Conservation (phyloP, 2,113 vertebrate genomes). For the Leucopsar rothschildi region DNA sequence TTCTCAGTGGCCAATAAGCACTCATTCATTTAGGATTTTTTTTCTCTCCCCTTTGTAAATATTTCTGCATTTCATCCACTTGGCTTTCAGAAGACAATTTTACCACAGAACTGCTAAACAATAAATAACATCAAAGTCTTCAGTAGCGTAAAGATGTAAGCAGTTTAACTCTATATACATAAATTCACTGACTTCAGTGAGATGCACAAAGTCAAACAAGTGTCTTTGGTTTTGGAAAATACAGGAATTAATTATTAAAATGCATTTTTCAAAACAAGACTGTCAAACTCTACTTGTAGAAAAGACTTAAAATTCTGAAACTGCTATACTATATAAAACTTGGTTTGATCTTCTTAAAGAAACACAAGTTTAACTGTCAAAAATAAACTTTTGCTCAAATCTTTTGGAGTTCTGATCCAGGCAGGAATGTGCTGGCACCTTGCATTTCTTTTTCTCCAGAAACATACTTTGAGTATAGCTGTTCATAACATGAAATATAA, state of each 20-base stretch:
- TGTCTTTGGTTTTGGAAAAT: neutral
- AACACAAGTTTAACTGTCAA: neutral
- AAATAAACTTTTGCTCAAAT: neutral
- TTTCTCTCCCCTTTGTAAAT: neutral
- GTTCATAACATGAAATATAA: neutral
- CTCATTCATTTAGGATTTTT: neutral
- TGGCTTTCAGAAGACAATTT: slow-evolving; percentile 5
- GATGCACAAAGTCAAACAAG: neutral
- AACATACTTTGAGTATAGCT: neutral
- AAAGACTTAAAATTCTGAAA: slow-evolving; percentile 27
- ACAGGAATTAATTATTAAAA: slow-evolving; percentile 50
- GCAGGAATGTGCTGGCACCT: neutral
- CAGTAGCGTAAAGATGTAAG: neutral
- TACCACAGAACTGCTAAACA: neutral
- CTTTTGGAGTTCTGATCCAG: slow-evolving; percentile 17
- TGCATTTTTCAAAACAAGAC: slow-evolving; percentile 29
- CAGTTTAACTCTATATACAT: slow-evolving; percentile 5
- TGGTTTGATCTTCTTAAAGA: slow-evolving; percentile 15
- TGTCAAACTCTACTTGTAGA: slow-evolving; percentile 28
- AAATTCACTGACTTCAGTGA: slow-evolving; percentile 3
- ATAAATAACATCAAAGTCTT: neutral
- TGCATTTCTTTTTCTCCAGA: neutral
- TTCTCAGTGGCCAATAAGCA: neutral
- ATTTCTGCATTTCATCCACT: neutral
- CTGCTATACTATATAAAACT: slow-evolving; percentile 5